Evolutionary conservation across 2,888 invertebrate genomes (phyloP), one percentile per base, ranked within the genome.

Genomic region (Sarcophaga rosellei): DNA sequence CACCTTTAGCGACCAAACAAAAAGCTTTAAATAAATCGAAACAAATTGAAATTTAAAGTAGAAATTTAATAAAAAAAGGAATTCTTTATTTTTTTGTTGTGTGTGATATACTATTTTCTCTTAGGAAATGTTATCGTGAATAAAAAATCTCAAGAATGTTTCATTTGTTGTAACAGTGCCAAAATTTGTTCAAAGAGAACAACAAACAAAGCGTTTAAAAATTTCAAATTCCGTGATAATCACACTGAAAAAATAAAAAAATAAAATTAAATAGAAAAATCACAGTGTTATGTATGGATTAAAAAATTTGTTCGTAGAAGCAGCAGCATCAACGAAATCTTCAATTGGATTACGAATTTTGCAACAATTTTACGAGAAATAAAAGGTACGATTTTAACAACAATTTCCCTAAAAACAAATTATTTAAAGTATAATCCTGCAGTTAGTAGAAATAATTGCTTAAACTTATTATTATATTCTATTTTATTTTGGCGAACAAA

Each of bases 141-240:
- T 12, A 78, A 85, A 86, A 84, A 75, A 84, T 84, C 84, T 86
- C 11, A 84, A 86, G 81, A 84, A 86, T 81, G 84, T 86, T 86
- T 74, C 23, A 59, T 66, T 53, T 72, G 45, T 15, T 44, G 69
- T 77, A 63, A 23, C 59, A 70, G 86, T 86, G 86, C 84, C 84
- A 86, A 86, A 74, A 72, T 77, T 77, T 68, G 47, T 74, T 3
- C 21, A 35, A 66, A 73, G 76, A 70, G 21, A 81, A 75, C 23
- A 61, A 74, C 45, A 79, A 72, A 45, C 61, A 81, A 74, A 73
- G 69, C 44, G 72, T 73, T 78, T 66, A 35, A 76, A 21, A 59
- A 74, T 72, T 68, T 45, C 11, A 74, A 85, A 80, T 72, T 79
- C 68, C n/a, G 62, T 53, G 11, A 20, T 10, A 12, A 63, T 62